Base-by-base conservation (phyloP, 2,113 vertebrate genomes). In the Platichthys flesus region DNA sequence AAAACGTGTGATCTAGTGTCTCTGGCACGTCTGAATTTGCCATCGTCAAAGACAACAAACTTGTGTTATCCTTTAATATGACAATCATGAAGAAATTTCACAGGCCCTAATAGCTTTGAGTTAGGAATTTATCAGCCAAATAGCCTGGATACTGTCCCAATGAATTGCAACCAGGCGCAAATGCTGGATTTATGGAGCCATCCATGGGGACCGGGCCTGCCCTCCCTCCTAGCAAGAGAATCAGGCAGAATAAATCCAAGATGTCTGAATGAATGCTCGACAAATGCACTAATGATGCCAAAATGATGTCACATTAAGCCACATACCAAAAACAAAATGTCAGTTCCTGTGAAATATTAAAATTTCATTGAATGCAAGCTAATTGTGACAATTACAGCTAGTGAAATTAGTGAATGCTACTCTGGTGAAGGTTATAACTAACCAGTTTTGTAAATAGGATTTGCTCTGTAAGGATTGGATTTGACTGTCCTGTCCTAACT, bases 21-120 rank as follows among this genome's bases (percentile, higher is more conserved):
- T 88, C 65, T 86, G 86, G 63, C 76, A 88, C 88, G 85, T 84
- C 87, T 89, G 84, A 89, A 87, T 91, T 89, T 87, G 69, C 79
- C 21, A 81, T 75, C 67, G 49, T 77, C 61, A 79, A 73, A 83
- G 70, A 82, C 58, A 89, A 72, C 61, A 35, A 71, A 67, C 62
- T 75, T 10, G 23, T 81, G 26, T 74, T 67, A 74, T 68, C 61
- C 66, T 70, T 64, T 76, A 79, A 74, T 78, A 78, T 71, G 55
- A 74, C 63, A 79, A 85, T 79, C 57, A 84, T 65, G 16, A 74
- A 70, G 70, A 72, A 20, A 77, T 78, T 76, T 74, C 64, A 47
- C 51, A 60, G 62, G 42, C 67, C 83, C 68, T 71, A 72, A 63
- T 28, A 82, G 81, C 73, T 77, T 70, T 77, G 52, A 78, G 47